Conservation (phyloP, 2,888 invertebrate species). For the Copidosoma aretas region DNA sequence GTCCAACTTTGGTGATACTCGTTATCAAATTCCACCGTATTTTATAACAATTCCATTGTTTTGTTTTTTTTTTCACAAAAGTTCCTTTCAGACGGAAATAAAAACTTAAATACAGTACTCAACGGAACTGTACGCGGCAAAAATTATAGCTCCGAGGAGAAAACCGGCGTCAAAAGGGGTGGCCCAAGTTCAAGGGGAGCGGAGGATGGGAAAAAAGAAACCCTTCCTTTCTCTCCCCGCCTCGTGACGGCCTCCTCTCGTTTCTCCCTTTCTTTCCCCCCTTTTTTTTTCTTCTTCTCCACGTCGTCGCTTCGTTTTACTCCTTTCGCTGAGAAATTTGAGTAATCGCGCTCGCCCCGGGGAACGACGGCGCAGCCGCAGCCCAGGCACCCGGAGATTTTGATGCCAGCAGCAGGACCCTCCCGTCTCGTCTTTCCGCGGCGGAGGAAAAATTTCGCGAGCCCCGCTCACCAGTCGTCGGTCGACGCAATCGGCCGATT, state of each 20-base stretch:
- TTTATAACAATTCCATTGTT: no score
- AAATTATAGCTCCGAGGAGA: not conserved
- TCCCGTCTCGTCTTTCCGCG: slow-evolving; percentile 30
- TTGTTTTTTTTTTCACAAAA: no score
- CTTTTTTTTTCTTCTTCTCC: slow-evolving; percentile 7
- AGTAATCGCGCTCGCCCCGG: slow-evolving; percentile 46
- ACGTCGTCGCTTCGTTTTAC: slow-evolving; percentile 44
- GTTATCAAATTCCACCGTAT: no score
- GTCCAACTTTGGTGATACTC: no score
- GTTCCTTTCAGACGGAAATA: no score
- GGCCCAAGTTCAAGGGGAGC: slow-evolving; percentile 10
- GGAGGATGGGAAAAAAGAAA: slow-evolving; percentile 9
- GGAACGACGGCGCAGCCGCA: slow-evolving; percentile 14
- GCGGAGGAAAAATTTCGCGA: slow-evolving; percentile 34
- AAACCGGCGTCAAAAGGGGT: slow-evolving; percentile 9
- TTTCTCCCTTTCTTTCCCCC: slow-evolving; percentile 14
- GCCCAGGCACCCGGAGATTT: slow-evolving; percentile 23
- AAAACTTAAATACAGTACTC: no score
- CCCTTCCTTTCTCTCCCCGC: not conserved
- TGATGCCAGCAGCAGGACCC: slow-evolving; percentile 38
- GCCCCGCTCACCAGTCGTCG: not conserved
- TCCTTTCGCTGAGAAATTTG: slow-evolving; percentile 55
- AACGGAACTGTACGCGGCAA: no score
- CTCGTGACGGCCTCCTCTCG: slow-evolving; percentile 5
- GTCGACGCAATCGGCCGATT: slow-evolving; percentile 19